Evolutionary conservation across 2,113 vertebrate species (phyloP), one percentile per base, ranked within the genome.

Genomic region (Mus spicilegus): DNA sequence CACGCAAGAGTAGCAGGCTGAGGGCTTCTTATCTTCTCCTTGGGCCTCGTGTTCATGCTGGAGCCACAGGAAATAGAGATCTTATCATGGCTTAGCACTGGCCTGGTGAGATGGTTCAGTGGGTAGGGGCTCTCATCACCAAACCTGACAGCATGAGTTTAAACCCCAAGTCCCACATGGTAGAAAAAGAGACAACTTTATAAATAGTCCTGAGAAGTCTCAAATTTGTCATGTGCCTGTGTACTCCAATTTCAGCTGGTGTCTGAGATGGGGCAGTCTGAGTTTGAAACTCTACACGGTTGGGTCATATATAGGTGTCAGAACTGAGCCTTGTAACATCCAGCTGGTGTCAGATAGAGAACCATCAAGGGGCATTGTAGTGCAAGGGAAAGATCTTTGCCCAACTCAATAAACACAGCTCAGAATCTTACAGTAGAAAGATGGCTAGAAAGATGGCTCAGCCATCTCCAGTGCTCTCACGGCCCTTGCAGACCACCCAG

Each of bases 1-100:
- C 70, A 81, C 30, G 92, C 39, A 58, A 80, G 67, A 58, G n/a
- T 26, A 95, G 94, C 28, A 75, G 54, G 24, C 90, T 75, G 70
- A 75, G 56, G 80, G 33, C 4, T n/a, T 95, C 61, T 51, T 22
- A 42, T 81, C 90, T 96, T 91, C 76, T 90, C 28, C 63, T 76
- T 93, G 72, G 30, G 17, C 56, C 80, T 87, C 12, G 13, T 28
- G 39, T 58, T 72, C 5, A 49, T 6, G 12, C 8, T 16, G 56
- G n/a, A 95, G 70, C 14, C 19, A 39, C 49, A 26, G 42, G 36
- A 42, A 46, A 70, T 12, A 20, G 4, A 87, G 46, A 46, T 11
- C 11, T 2, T 7, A 51, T 46, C n/a, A 67, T 73, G 73, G 39
- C 46, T 67, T 33, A 86, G 82, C 30, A 24, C 85, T 87, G 65